These are phyloP conservation scores for Leptarthrus brevirostris DNA, from an alignment of 2,888 invertebrate species.

Conservation along the genomic window DNA sequence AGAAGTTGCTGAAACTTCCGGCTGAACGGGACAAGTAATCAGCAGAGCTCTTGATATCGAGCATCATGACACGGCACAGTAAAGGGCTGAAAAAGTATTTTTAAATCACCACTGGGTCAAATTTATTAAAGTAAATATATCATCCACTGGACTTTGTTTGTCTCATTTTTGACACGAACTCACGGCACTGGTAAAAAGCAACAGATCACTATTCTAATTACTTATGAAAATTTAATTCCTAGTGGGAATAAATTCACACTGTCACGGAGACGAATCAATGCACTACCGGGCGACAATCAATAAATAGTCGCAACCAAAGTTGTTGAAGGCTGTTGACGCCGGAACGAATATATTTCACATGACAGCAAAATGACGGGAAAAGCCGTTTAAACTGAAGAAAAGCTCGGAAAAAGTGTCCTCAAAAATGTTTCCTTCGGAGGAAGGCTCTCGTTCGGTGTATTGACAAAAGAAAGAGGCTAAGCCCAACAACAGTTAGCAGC, in stretches of 20 bases:
- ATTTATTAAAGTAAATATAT: background rate
- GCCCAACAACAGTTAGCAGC: constrained; percentile 48
- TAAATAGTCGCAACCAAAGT: background rate
- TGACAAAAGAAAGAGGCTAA: constrained; percentile 46
- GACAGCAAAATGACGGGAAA: constrained; percentile 28
- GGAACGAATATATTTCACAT: constrained; percentile 21
- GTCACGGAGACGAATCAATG: background rate
- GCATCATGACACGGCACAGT: constrained; percentile 71
- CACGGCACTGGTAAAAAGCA: background rate
- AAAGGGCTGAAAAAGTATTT: constrained; percentile 26
- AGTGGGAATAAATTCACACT: constrained; percentile 6
- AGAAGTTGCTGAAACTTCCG: constrained; percentile 93
- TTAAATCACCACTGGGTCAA: constrained; percentile 13
- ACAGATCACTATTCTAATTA: background rate
- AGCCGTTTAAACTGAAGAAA: constrained; percentile 36
- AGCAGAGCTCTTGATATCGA: constrained; percentile 92
- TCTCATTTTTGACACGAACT: constrained; percentile 26
- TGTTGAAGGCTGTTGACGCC: background rate
- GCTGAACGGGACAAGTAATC: constrained; percentile 88
- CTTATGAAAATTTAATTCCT: constrained; percentile 14
- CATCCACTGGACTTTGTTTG: constrained; percentile 43
- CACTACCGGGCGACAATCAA: constrained; percentile 20
- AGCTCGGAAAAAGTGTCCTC: constrained; percentile 39
- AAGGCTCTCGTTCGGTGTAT: constrained; percentile 20
- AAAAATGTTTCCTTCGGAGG: constrained; percentile 41